Evolutionary conservation across 2,797 vertebrate species (phyloP).

Genomic region (Phalloptychus januarius): DNA sequence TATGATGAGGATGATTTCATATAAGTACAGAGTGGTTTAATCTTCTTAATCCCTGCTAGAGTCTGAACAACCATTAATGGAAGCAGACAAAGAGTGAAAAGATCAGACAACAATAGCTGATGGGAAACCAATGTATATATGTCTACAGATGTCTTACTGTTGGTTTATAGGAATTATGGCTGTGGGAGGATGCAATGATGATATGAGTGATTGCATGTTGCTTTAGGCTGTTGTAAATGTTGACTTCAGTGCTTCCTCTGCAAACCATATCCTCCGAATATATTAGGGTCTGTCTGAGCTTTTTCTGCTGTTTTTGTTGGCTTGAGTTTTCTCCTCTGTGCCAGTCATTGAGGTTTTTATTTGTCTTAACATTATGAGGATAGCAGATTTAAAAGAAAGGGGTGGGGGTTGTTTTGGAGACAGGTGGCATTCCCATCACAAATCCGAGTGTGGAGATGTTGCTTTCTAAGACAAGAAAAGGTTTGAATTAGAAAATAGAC

Average conservation of each 20-base stretch:
- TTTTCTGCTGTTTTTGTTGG: slow-evolving; percentile 32
- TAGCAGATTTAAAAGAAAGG: slow-evolving; percentile 1
- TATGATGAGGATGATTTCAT: slow-evolving; percentile 70
- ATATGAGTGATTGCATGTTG: slow-evolving; percentile 40
- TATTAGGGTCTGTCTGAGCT: slow-evolving; percentile 9
- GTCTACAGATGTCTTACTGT: slow-evolving; percentile 32
- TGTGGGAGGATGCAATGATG: slow-evolving; percentile 37
- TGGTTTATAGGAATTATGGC: slow-evolving; percentile 19
- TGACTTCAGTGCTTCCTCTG: slow-evolving; percentile 28
- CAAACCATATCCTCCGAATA: slow-evolving; percentile 8
- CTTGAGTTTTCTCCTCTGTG: slow-evolving; percentile 12
- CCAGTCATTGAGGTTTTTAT: slow-evolving; percentile 17
- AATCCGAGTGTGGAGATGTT: background rate
- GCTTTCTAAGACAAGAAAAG: background rate
- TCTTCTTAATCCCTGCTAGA: slow-evolving; percentile 61
- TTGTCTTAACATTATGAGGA: slow-evolving; percentile 12
- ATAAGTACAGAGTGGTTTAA: slow-evolving; percentile 60
- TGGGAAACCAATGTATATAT: slow-evolving; percentile 31
- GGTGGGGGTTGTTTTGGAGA: slow-evolving; percentile 12
- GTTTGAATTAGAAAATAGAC: slow-evolving; percentile 9
- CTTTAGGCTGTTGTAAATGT: slow-evolving; percentile 17
- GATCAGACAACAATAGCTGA: slow-evolving; percentile 11
- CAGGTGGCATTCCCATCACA: background rate
- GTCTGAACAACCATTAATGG: slow-evolving; percentile 43
- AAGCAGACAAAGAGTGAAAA: slow-evolving; percentile 20